Evolutionary conservation across 2,888 invertebrate species (phyloP).

Genomic region (Rotaria socialis): DNA sequence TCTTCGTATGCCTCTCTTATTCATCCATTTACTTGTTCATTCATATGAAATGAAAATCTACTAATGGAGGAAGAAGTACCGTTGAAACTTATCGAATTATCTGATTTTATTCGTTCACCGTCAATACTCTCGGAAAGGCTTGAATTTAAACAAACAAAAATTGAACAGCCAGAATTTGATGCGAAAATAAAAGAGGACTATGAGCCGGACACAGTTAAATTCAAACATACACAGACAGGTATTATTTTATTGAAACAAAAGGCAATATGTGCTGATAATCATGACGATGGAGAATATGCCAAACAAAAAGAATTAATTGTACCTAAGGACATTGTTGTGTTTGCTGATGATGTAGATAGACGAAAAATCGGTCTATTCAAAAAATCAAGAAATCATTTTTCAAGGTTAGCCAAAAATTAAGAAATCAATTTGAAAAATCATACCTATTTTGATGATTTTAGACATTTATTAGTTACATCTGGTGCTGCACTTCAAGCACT

Average conservation of each 20-base stretch:
- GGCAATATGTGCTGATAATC: background rate
- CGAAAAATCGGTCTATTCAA: background rate
- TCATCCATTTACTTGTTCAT: background rate
- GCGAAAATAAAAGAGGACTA: background rate
- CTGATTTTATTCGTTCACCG: conserved; percentile 19
- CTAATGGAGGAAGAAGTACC: background rate
- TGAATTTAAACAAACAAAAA: background rate
- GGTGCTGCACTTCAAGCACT: conserved; percentile 2
- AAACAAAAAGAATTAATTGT: conserved; percentile 8
- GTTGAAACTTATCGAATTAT: conserved; percentile 27
- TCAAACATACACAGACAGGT: background rate
- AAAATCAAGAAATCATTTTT: background rate
- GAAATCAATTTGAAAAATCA: background rate
- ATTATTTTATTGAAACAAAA: background rate
- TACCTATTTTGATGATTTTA: background rate
- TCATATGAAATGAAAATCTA: background rate
- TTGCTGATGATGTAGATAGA: conserved; percentile 26
- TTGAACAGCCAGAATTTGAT: background rate
- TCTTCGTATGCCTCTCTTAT: background rate
- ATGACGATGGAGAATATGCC: background rate
- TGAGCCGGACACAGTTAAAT: background rate
- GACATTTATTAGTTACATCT: background rate
- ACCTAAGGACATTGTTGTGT: background rate
- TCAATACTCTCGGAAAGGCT: background rate
- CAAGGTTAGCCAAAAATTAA: background rate